Evolutionary conservation across 30 jellyfish, hydroid and myxozoan genomes (phyloP).

Genomic region (Rhopilema esculentum): DNA sequence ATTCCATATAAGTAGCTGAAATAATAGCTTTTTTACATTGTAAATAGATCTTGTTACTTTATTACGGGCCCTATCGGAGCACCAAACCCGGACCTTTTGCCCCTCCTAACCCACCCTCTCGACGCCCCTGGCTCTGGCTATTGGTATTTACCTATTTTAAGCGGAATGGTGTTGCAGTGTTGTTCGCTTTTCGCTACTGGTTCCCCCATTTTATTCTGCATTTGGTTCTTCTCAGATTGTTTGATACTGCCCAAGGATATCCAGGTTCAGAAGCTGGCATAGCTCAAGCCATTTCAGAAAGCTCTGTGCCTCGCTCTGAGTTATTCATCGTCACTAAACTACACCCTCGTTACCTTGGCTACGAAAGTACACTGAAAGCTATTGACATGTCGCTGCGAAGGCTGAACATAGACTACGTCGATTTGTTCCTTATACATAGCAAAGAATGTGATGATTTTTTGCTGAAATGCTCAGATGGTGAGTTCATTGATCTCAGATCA

Average conservation of each 20-base stretch:
- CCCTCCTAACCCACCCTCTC: no score
- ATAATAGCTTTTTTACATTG: no score
- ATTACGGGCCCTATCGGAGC: no score
- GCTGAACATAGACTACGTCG: constrained; percentile 78
- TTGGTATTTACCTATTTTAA: no score
- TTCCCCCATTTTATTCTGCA: background rate
- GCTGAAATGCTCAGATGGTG: constrained; percentile 84
- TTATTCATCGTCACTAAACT: constrained; percentile 87
- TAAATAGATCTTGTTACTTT: no score
- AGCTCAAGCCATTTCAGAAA: constrained; percentile 82
- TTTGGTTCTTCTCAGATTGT: constrained; percentile 39
- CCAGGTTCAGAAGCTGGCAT: constrained; percentile 90
- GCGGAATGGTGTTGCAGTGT: no score
- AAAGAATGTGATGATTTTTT: constrained; percentile 87
- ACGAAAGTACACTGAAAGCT: constrained; percentile 81
- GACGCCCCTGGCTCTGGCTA: no score
- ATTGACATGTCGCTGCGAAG: constrained; percentile 83
- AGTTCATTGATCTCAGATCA: background rate
- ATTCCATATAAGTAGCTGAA: no score
- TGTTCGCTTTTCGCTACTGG: no score
- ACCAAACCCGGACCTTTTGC: no score
- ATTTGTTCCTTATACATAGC: constrained; percentile 84
- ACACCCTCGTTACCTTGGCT: constrained; percentile 92
- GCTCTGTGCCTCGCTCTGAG: constrained; percentile 84
- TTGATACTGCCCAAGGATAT: constrained; percentile 92